Base-by-base conservation (phyloP, 1,140 invertebrate genomes). In the Microplitis mediator region DNA sequence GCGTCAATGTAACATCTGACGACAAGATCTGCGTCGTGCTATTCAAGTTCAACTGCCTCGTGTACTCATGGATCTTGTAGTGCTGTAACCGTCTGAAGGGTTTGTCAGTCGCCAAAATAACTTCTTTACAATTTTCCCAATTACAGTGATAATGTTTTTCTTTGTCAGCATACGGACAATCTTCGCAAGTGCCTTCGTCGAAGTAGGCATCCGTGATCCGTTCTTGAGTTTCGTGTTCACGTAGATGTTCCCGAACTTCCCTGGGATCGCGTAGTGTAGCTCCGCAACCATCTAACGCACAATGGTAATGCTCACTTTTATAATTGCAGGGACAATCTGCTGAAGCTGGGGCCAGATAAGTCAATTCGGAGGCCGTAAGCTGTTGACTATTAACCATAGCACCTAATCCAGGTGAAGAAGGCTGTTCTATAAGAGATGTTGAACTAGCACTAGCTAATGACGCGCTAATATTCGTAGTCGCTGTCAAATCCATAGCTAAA, bases 131-230 rank as follows among this genome's bases (percentile, higher is more conserved):
- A 69, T 93, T 94, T 79, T 96, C 94, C 92, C 93, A 93, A 78
- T 90, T 93, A 84, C 93, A 97, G 83, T 97, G 96, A 81, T 93
- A 97, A 80, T 97, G 96, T 66, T 93, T 93, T 75, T 95, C 92
- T 72, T 93, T 93, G 68, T 90, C 88, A 52, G 91, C 91, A 80
- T 93, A 94, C 32, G 93, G 91, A 86, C 95, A 97, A 1, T 92
- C 91, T 70, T 91, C 91, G 72, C 89, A 89, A 56, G 90, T 90
- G 0, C 90, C 90, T 69, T 92, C 91, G 73, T 91, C 90, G 84
- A 93, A 96, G 79, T 93, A 95, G 2, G 92, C 91, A 34, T 95
- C 94, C 0, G 93, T 95, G 36, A 96, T 92, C 74, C 93, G 90
- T 75, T 95, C 94, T 81, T 96, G 95, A 54, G 94, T 91, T 75